A percentile compares a stretch with the other conserved stretches of the same genome.
Evolutionary conservation across 2,113 vertebrate genomes (phyloP).

Genomic region (Trichomycterus rosablanca): DNA sequence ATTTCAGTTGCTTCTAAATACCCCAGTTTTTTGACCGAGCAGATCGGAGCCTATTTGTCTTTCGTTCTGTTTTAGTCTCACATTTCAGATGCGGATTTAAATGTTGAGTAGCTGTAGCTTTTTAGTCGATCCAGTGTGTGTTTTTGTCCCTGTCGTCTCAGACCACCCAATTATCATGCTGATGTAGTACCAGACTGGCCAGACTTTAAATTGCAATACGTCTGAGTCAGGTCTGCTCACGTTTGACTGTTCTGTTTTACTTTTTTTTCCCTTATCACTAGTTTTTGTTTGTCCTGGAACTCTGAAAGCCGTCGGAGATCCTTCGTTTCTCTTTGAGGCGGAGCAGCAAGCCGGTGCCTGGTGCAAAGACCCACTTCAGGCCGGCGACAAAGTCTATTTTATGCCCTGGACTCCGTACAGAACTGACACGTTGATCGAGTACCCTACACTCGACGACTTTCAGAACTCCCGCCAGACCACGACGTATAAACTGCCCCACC

Average conservation of each 20-base stretch:
- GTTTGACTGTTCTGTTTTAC: conserved; percentile 72
- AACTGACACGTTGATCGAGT: conserved; percentile 96
- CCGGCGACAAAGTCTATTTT: conserved; percentile 98
- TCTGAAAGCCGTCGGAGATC: conserved; percentile 96
- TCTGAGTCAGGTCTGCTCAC: conserved; percentile 29
- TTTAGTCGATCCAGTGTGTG: conserved; percentile 58
- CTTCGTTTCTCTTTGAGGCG: conserved; percentile 93
- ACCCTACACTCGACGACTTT: conserved; percentile 92
- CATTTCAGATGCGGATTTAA: conserved; percentile 59
- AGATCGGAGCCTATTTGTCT: conserved; percentile 56
- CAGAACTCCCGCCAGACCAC: conserved; percentile 89
- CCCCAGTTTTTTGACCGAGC: conserved; percentile 56
- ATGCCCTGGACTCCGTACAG: conserved; percentile 99
- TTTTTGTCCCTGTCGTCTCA: conserved; percentile 58
- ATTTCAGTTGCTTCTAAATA: conserved; percentile 49
- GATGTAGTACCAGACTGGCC: conserved; percentile 48
- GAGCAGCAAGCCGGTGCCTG: conserved; percentile 98
- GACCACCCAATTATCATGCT: conserved; percentile 62
- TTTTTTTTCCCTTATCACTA: conserved; percentile 83
- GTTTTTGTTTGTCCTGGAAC: conserved; percentile 99
- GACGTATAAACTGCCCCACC: conserved; percentile 94
- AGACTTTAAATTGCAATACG: conserved; percentile 33
- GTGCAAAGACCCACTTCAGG: conserved; percentile 98
- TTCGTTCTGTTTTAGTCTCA: conserved; percentile 56
- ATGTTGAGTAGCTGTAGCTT: conserved; percentile 62